phyloP scores from a whole-genome alignment of 1,140 invertebrate species.

The Apis cerana region DNA sequence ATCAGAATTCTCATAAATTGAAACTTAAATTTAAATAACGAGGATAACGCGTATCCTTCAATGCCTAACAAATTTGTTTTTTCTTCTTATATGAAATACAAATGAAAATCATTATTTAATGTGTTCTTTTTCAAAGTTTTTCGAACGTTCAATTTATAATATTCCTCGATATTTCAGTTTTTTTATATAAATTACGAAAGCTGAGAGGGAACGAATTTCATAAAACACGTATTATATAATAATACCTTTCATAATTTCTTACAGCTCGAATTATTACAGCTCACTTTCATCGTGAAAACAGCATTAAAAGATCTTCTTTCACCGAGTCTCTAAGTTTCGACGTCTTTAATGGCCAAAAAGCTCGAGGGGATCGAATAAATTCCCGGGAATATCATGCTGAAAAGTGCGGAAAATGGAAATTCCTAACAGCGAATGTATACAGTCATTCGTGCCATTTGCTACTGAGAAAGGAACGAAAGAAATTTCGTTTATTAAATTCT shows the following conservation, averaged over 20 bases:
- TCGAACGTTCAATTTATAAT: too few species aligned
- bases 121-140: too few species aligned
- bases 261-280: not conserved
- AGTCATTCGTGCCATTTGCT: too few species aligned
- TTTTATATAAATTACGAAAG: too few species aligned
- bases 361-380: not conserved
- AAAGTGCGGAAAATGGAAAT: not conserved
- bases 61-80: too few species aligned
- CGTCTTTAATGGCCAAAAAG: not conserved
- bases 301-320: not conserved
- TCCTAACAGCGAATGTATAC: too few species aligned
- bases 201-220: not conserved
- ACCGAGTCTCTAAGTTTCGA: not conserved
- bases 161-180: too few species aligned
- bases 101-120: too few species aligned
- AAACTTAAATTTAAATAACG: too few species aligned
- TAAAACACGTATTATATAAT: not conserved
- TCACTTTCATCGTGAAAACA: not conserved
- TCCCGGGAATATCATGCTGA: not conserved
- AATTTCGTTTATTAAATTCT: not conserved
- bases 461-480: not conserved
- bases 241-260: not conserved
- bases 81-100: too few species aligned
- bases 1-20: too few species aligned
- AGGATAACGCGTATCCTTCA: too few species aligned